Percentiles rank a stretch among this genome's conserved stretches.
Conservation (phyloP, 2,113 vertebrate species). For the Camelus bactrianus region DNA sequence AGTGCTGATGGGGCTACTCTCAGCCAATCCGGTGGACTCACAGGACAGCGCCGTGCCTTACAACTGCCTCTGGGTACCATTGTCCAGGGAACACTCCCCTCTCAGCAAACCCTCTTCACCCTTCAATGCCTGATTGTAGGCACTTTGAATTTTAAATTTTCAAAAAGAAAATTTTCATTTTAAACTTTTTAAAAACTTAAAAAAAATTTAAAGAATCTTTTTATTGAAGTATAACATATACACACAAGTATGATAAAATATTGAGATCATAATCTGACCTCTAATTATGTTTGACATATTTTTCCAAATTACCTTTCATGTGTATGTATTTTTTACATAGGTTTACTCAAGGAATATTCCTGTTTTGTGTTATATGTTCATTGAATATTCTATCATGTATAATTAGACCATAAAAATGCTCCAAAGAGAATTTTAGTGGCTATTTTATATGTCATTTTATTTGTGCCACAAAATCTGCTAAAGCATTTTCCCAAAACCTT, state of each 20-base stretch:
- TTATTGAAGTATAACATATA: not conserved
- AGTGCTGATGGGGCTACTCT: not conserved
- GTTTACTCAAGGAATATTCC: not conserved
- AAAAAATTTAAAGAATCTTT: not conserved
- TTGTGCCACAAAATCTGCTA: not conserved
- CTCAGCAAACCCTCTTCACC: not conserved
- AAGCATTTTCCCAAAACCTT: not conserved
- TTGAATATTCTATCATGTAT: not conserved
- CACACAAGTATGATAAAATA: not conserved
- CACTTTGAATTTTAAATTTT: too few relatives aligned
- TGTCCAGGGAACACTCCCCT: not conserved
- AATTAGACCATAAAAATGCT: not conserved
- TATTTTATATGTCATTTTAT: not conserved
- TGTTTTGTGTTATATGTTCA: not conserved
- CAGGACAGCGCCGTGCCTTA: not conserved
- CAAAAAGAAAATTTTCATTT: too few relatives aligned
- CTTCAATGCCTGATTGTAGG: not conserved
- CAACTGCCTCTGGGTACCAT: not conserved
- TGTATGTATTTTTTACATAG: not conserved
- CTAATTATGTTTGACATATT: not conserved
- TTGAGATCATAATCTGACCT: not conserved
- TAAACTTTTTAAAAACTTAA: too few relatives aligned
- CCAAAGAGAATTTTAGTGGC: not conserved
- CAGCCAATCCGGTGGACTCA: not conserved
- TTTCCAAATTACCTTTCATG: not conserved